Evolutionary conservation across 2,113 vertebrate genomes (phyloP).

Genomic region (Hypomesus transpacificus): DNA sequence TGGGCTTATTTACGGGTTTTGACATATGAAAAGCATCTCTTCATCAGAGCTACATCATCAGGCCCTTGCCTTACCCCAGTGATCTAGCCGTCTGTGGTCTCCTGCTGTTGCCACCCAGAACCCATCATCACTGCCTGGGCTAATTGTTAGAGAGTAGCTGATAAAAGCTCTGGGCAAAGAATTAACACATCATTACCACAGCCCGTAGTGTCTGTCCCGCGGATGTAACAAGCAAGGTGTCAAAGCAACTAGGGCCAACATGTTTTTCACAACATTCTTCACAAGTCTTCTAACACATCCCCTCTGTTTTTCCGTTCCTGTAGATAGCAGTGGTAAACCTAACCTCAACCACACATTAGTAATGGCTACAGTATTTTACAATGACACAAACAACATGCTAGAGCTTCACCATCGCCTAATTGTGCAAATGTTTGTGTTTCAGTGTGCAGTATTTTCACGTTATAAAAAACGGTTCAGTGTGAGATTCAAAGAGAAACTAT

Average conservation of each 20-base stretch:
- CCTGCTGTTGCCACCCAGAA: constrained; percentile 44
- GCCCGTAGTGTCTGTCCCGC: constrained; percentile 28
- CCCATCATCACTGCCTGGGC: background rate
- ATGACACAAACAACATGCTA: no score
- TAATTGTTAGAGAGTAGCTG: constrained; percentile 37
- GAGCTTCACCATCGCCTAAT: no score
- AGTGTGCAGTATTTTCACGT: no score
- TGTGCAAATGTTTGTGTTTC: no score
- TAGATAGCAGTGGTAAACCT: no score
- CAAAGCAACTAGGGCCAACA: constrained; percentile 11
- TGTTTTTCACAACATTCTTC: background rate
- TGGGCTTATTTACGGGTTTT: constrained; percentile 4
- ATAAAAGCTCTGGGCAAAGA: constrained; percentile 41
- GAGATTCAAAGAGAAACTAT: no score
- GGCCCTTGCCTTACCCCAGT: constrained; percentile 45
- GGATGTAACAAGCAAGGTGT: constrained; percentile 13
- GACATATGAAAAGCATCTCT: constrained; percentile 42
- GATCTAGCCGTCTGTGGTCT: constrained; percentile 47
- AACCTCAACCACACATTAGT: no score
- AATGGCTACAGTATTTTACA: no score
- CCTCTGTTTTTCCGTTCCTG: constrained; percentile 20
- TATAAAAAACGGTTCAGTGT: no score
- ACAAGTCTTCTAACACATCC: constrained; percentile 15
- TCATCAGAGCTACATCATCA: constrained; percentile 26
- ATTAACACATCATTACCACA: constrained; percentile 57